Base-by-base conservation (phyloP, 2,113 vertebrate species). In the Platysternon megacephalum region DNA sequence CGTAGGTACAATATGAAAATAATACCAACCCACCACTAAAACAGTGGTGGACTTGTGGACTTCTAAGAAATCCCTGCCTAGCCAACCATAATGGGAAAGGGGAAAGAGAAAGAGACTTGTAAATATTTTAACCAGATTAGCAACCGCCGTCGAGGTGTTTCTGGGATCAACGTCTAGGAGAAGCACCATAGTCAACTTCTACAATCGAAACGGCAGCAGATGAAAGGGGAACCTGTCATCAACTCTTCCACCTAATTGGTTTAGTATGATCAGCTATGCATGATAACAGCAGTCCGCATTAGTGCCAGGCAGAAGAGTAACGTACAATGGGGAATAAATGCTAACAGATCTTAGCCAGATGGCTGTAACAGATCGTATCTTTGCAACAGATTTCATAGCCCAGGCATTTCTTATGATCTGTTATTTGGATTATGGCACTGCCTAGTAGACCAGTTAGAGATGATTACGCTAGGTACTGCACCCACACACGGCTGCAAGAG, bases 211-310 rank as follows among this genome's bases (percentile, higher is more conserved):
- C 55, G 5, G 90, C 55, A 3, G 3, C 93, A 90, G 95, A 95
- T 97, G 97, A 97, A 97, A 95, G 85, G 95, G 86, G 79, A 97
- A 96, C 80, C 96, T 97, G 95, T 97, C 97, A 87, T 93, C 97
- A 95, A 89, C 87, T 97, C 95, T 97, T 94, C 94, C 82, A 85
- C 74, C 52, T 95, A 98, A 97, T 97, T 97, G 97, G 95, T 97
- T 97, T 97, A 96, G 94, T 96, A 94, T 97, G 95, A 97, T 97
- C 97, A 97, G 93, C 89, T 96, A 93, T 94, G 96, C 87, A 6
- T 92, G 95, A 95, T 96, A 96, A 97, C 22, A 28, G 93, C 97
- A 97, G 94, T 88, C 92, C 92, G 87, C 95, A 93, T 98, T 95
- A 88, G 65, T 94, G 88, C 88, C 90, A 52, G 28, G 72, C 93